Evolutionary conservation across 2,888 invertebrate species (phyloP), one percentile per base, ranked within the genome.

Genomic region (Cheilosia grossa): DNA sequence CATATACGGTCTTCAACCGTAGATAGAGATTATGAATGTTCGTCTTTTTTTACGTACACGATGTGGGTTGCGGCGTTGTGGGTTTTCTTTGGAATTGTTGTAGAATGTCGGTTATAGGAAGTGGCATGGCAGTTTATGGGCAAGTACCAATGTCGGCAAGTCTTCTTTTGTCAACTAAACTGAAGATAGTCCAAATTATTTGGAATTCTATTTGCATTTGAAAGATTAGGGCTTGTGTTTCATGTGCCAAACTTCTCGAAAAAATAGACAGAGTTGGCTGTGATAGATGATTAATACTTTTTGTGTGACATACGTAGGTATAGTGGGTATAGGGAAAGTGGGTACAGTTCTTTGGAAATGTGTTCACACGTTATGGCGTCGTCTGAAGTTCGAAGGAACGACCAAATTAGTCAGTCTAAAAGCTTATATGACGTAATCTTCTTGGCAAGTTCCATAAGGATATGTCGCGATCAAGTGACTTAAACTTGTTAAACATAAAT

Each of bases 41-140:
- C 42, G 42, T 37, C 49, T 70, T 49, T 69, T 49, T 24, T 13
- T 30, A 13, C 21, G 59, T 30, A 59, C 27, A 33, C 17, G 54
- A 61, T 19, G 82, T 78, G 49, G 82, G 78, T 56, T 78, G 37
- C 37, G 67, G 42, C 37, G 2, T 54, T 72, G 63, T 63, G 27
- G 56, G 51, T 51, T 79, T 73, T 73, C 72, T 5, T 47, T 24
- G 27, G 56, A 70, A 64, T 10, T 37, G 21, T 17, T 37, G 5
- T 47, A 58, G 70, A 64, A 77, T 67, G 66, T 44, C 47, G 24
- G 58, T 10, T 17, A 51, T 51, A 72, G 59, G 59, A 78, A 82
- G 54, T 54, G 40, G 49, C 44, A 17, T 24, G 40, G 17, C 27
- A 54, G 54, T 67, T 61, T 56, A 70, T 69, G 51, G n/a, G 13